Evolutionary conservation across 2,113 vertebrate species (phyloP).

Genomic region (Myotis lucifugus): DNA sequence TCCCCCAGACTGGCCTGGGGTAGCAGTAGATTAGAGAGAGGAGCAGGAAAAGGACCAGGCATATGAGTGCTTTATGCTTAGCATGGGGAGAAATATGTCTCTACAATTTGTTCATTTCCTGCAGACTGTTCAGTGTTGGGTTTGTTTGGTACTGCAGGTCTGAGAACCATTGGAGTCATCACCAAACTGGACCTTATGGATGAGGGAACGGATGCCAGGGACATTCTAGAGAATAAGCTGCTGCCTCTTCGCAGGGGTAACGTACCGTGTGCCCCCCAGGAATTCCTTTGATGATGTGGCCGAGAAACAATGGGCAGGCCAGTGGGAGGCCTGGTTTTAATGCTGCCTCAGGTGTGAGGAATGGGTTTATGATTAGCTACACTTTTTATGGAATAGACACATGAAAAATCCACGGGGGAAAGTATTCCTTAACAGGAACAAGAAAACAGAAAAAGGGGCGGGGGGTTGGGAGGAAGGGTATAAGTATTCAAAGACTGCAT

Average conservation of each 20-base stretch:
- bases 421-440: conserved; percentile 32
- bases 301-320: neutral
- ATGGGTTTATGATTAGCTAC: neutral
- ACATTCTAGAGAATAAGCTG: conserved; percentile 94
- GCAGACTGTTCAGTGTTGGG: neutral
- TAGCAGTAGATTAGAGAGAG: neutral
- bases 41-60: neutral
- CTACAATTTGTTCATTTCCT: neutral
- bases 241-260: conserved; percentile 95
- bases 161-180: conserved; percentile 95
- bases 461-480: neutral
- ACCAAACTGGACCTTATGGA: conserved; percentile 98
- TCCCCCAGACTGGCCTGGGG: neutral
- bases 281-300: neutral
- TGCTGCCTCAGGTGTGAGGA: neutral
- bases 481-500: conserved; percentile 20
- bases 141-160: conserved; percentile 82
- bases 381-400: neutral
- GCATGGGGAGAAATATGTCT: neutral
- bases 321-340: neutral
- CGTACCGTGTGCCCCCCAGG: neutral
- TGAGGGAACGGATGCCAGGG: conserved; percentile 92
- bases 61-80: neutral
- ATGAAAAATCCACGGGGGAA: conserved; percentile 40
- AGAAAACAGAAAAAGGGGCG: conserved; percentile 22